phyloP scores from a whole-genome alignment of 2,113 vertebrate genomes.

The Sturnira hondurensis region DNA sequence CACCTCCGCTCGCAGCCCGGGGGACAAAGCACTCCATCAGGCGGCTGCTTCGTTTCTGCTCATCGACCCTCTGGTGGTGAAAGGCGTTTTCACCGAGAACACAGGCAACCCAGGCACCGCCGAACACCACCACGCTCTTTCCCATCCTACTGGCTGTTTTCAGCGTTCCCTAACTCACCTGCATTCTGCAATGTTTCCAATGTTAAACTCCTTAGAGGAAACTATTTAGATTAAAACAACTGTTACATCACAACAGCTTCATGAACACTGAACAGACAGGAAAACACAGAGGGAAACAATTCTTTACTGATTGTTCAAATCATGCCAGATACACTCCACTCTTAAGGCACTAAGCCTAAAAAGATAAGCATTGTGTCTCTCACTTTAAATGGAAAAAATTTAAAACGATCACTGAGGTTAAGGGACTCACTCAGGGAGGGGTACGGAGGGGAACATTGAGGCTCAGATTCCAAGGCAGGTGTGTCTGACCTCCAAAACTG shows the following conservation, averaged over 20 bases:
- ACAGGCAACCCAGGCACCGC: neutral
- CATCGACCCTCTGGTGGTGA: neutral
- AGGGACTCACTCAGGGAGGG: neutral
- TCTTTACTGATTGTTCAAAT: neutral
- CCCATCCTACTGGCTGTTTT: neutral
- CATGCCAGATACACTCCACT: neutral
- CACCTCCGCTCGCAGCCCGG: rapidly evolving
- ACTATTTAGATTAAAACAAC: neutral
- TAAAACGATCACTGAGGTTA: neutral
- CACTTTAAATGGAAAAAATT: neutral
- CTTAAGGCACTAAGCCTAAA: neutral
- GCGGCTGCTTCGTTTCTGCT: neutral
- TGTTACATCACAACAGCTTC: neutral
- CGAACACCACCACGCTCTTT: rapidly evolving
- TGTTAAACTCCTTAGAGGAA: neutral
- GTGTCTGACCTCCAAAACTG: neutral
- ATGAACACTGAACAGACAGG: neutral
- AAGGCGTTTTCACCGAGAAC: neutral
- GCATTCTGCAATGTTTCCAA: neutral
- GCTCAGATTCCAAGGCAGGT: neutral
- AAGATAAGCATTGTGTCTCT: neutral
- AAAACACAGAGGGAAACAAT: neutral
- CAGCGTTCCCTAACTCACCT: neutral
- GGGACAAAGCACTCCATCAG: neutral
- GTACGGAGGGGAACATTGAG: neutral